Conservation (phyloP, 2,888 invertebrate genomes). For the Pycnomerus fuliginosus region DNA sequence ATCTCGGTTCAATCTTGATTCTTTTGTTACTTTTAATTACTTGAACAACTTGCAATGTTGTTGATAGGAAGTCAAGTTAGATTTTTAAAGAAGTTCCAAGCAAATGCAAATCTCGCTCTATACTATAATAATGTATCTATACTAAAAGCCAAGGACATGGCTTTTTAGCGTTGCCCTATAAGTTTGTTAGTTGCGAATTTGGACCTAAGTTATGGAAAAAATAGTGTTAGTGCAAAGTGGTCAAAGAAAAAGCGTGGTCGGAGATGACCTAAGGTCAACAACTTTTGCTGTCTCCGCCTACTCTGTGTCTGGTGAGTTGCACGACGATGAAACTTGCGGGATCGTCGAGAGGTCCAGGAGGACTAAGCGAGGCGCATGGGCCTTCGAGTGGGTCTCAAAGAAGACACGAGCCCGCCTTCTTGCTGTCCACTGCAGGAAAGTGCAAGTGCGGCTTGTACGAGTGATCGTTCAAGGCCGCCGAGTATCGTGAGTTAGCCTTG, state of each 20-base stretch:
- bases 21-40: too few relatives aligned
- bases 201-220: conserved; percentile 7
- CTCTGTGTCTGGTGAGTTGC: conserved; percentile 49
- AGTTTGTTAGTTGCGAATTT: too few relatives aligned
- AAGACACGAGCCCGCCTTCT: conserved; percentile 22
- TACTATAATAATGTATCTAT: too few relatives aligned
- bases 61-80: too few relatives aligned
- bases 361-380: conserved; percentile 17
- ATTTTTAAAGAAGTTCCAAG: too few relatives aligned
- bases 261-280: conserved; percentile 55
- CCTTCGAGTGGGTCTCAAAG: conserved; percentile 19
- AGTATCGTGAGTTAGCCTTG: conserved; percentile 45
- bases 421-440: conserved; percentile 37
- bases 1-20: conserved; percentile 26
- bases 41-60: too few relatives aligned
- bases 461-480: conserved; percentile 51
- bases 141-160: too few relatives aligned
- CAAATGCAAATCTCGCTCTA: too few relatives aligned
- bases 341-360: conserved; percentile 33
- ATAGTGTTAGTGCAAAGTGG: conserved; percentile 34
- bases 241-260: conserved; percentile 46
- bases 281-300: conserved; percentile 54
- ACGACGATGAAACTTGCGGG: conserved; percentile 35
- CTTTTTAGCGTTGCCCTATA: too few relatives aligned
- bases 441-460: conserved; percentile 46